phyloP scores from a whole-genome alignment of 2,797 vertebrate species.

The Enteromius mattozi region DNA sequence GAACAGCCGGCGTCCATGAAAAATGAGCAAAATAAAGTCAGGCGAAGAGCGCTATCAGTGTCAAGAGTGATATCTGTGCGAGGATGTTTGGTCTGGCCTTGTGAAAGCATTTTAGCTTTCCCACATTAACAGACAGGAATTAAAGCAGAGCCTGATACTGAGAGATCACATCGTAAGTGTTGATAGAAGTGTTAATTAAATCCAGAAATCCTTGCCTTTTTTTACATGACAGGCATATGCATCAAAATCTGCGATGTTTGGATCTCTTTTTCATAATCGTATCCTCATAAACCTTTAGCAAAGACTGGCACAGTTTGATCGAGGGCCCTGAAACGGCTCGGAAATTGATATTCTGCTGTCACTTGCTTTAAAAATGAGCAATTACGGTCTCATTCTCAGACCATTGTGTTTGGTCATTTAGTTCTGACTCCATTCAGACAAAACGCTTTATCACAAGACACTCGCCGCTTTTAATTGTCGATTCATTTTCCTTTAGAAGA shows the following conservation, averaged over 20 bases:
- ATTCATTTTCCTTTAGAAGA: constrained; percentile 73
- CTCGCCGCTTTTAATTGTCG: constrained; percentile 70
- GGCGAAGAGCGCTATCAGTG: constrained; percentile 59
- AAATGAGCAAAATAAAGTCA: constrained; percentile 64
- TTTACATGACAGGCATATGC: not conserved
- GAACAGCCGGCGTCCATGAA: constrained; percentile 53
- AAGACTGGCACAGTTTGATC: constrained; percentile 63
- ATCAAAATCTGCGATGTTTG: not conserved
- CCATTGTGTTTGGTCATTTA: constrained; percentile 77
- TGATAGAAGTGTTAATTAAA: constrained; percentile 10
- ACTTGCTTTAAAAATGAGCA: constrained; percentile 75
- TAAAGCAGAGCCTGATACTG: constrained; percentile 1
- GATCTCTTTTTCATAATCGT: not conserved
- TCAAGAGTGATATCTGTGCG: constrained; percentile 65
- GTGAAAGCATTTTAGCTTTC: constrained; percentile 57
- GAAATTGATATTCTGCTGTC: constrained; percentile 69
- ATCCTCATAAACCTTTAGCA: not conserved
- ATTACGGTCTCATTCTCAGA: constrained; percentile 72
- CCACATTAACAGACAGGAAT: constrained; percentile 49
- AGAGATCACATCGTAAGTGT: not conserved
- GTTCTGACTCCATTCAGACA: constrained; percentile 65
- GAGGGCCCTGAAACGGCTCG: constrained; percentile 65
- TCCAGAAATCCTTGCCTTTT: not conserved
- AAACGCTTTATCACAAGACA: constrained; percentile 57
- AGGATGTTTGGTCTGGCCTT: constrained; percentile 66